These are phyloP conservation scores for Dicyrtomina minuta DNA, from an alignment of 2,888 invertebrate genomes.

Conservation along the genomic window DNA sequence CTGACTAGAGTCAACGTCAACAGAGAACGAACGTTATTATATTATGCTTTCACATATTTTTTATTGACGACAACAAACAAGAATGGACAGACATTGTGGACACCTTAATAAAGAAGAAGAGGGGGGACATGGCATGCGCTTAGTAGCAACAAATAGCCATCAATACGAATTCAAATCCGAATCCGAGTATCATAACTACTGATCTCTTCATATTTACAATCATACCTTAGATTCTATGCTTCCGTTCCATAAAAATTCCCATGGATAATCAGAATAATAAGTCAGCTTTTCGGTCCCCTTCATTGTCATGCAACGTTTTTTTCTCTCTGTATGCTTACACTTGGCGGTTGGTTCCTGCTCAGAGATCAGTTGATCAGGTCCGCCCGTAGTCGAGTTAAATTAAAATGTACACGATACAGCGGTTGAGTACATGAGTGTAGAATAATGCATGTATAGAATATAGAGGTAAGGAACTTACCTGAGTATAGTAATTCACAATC, in stretches of 20 bases:
- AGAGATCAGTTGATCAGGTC: not conserved
- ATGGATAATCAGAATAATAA: not conserved
- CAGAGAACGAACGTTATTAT: not conserved
- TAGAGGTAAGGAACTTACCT: too few relatives aligned
- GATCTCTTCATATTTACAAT: slow-evolving; percentile 16
- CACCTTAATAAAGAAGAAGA: not conserved
- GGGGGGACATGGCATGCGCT: too few relatives aligned
- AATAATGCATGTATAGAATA: not conserved
- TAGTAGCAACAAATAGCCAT: not conserved
- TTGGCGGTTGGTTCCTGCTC: not conserved
- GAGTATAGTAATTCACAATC: too few relatives aligned
- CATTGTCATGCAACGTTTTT: not conserved
- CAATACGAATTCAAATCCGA: too few relatives aligned
- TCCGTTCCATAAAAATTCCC: slow-evolving; percentile 1
- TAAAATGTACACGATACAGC: too few relatives aligned
- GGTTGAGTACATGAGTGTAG: too few relatives aligned
- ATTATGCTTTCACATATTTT: too few relatives aligned
- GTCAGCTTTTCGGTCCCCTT: not conserved
- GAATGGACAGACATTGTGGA: not conserved
- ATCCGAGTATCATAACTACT: slow-evolving; percentile 5
- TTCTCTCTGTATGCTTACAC: not conserved
- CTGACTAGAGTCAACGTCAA: too few relatives aligned
- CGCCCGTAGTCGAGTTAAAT: not conserved
- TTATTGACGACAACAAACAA: slow-evolving; percentile 2
- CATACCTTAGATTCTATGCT: not conserved